phyloP scores from a whole-genome alignment of 2,797 vertebrate species.

The Melanotaenia trifasciata region DNA sequence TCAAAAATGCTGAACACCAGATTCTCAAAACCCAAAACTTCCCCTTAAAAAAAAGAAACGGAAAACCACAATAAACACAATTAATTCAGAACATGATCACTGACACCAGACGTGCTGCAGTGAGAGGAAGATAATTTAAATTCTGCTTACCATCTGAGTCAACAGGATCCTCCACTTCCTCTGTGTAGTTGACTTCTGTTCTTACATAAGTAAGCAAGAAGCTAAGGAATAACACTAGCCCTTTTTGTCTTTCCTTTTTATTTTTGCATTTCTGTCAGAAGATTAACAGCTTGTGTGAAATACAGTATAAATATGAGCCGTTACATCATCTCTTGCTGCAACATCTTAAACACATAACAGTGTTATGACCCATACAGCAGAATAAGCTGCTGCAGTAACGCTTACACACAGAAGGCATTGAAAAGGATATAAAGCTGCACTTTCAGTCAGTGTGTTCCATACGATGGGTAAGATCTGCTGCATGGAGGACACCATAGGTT shows the following conservation, averaged over 20 bases:
- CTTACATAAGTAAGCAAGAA: conserved; percentile 91
- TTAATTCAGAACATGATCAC: not conserved
- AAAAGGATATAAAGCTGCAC: conserved; percentile 97
- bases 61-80: not conserved
- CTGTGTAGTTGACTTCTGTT: conserved; percentile 98
- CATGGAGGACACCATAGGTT: conserved; percentile 98
- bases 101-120: not conserved
- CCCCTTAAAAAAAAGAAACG: conserved; percentile 81
- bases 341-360: not conserved
- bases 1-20: conserved; percentile 99
- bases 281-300: not conserved
- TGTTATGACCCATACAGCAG: not conserved
- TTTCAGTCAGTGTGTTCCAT: conserved; percentile 97
- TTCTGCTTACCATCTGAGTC: conserved; percentile 93
- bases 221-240: conserved; percentile 75
- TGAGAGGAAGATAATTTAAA: not conserved
- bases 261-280: not conserved
- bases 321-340: not conserved
- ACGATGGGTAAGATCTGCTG: conserved; percentile 98
- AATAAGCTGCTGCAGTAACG: not conserved
- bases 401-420: not conserved
- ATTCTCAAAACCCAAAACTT: conserved; percentile 98
- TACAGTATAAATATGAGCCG: not conserved
- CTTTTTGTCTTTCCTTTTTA: not conserved
- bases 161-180: conserved; percentile 96